These are phyloP conservation scores for Magallana gigas DNA, from an alignment of 1,140 invertebrate species.

Conservation along the genomic window DNA sequence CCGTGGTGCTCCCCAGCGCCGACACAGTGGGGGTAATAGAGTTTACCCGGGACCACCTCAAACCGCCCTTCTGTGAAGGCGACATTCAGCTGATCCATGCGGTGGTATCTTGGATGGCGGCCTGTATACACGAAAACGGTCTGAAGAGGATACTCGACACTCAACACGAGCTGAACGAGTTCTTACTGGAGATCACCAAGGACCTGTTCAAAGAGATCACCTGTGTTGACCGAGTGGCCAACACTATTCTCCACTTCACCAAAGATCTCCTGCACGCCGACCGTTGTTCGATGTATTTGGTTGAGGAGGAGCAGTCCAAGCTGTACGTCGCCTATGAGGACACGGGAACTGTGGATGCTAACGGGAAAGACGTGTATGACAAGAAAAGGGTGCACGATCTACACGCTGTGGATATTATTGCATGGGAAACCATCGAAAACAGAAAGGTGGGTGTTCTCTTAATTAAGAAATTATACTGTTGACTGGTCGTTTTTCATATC, in stretches of 20 bases:
- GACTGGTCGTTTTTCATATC: too few species aligned
- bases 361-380: slow-evolving; percentile 53
- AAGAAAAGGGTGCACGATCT: slow-evolving; percentile 59
- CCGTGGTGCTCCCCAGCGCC: slow-evolving; percentile 59
- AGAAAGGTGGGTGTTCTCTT: neutral
- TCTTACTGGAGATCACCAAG: slow-evolving; percentile 85
- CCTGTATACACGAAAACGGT: slow-evolving; percentile 61
- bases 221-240: slow-evolving; percentile 87
- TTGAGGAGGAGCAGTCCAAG: slow-evolving; percentile 85
- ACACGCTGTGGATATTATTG: neutral
- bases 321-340: slow-evolving; percentile 90
- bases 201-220: slow-evolving; percentile 87
- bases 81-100: slow-evolving; percentile 63
- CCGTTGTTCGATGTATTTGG: slow-evolving; percentile 86
- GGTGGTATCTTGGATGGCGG: slow-evolving; percentile 60
- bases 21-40: slow-evolving; percentile 61
- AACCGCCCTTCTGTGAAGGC: slow-evolving; percentile 53
- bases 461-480: too few species aligned
- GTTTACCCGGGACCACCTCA: slow-evolving; percentile 51
- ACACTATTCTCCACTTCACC: slow-evolving; percentile 87
- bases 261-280: slow-evolving; percentile 89
- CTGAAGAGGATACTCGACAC: slow-evolving; percentile 59
- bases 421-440: neutral
- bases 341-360: slow-evolving; percentile 79
- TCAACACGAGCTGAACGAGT: slow-evolving; percentile 82